A percentile compares a stretch with the other conserved stretches of the same genome.
These are phyloP conservation scores for Drosophila baimaii DNA, from an alignment of 1,140 invertebrate genomes.

Conservation along the genomic window DNA sequence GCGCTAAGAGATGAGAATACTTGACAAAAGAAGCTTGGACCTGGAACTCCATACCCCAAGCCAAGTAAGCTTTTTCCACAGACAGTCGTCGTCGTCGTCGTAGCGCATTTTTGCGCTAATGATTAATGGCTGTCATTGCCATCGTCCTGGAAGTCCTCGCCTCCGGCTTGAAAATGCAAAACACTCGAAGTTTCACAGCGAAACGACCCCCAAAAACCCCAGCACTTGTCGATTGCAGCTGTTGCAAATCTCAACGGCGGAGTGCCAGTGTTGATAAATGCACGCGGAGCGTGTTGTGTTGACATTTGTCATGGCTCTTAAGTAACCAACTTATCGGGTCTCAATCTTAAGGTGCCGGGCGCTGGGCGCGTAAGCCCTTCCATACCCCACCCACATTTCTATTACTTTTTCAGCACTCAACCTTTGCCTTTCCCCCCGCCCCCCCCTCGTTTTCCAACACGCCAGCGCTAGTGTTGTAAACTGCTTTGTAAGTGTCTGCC, in stretches of 20 bases:
- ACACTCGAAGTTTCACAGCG: slow-evolving; percentile 44
- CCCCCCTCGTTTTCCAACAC: not conserved
- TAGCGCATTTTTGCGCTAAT: slow-evolving; percentile 74
- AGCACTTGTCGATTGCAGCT: slow-evolving; percentile 63
- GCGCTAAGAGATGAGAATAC: slow-evolving; percentile 37
- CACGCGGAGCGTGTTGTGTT: slow-evolving; percentile 56
- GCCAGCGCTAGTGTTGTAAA: slow-evolving; percentile 44
- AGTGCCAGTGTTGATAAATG: slow-evolving; percentile 73
- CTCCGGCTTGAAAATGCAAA: slow-evolving; percentile 63
- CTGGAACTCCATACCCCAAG: slow-evolving; percentile 7
- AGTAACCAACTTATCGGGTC: slow-evolving; percentile 56
- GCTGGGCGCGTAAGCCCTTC: not conserved
- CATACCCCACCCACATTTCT: not conserved
- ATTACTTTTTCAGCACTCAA: not conserved
- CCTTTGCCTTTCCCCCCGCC: not conserved
- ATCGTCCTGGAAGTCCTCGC: slow-evolving; percentile 45
- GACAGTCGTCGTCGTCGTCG: slow-evolving; percentile 39
- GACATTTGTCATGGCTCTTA: slow-evolving; percentile 52
- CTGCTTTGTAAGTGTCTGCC: slow-evolving; percentile 39
- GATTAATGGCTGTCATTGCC: slow-evolving; percentile 75
- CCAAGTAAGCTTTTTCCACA: slow-evolving; percentile 19
- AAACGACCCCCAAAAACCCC: not conserved
- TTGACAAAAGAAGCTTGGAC: slow-evolving; percentile 46
- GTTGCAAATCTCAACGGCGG: slow-evolving; percentile 74
- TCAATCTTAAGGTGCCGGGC: slow-evolving; percentile 27